phyloP scores from a whole-genome alignment of 2,113 vertebrate species.

The Calcarius ornatus region DNA sequence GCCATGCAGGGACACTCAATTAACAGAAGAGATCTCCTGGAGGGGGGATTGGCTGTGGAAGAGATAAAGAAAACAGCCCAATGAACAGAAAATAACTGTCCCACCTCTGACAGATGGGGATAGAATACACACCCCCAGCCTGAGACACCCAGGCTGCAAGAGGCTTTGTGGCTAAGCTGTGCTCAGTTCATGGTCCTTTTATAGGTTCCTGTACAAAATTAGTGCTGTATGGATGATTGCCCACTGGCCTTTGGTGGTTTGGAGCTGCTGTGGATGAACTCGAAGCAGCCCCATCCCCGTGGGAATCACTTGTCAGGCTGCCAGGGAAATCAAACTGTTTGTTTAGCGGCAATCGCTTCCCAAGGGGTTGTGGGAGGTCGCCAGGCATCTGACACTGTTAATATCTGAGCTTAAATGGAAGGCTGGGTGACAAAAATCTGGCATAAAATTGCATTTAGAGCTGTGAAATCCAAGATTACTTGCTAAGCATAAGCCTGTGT shows the following conservation, averaged over 20 bases:
- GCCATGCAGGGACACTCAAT: neutral
- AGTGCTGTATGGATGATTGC: neutral
- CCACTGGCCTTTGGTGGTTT: accelerated
- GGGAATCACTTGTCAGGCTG: neutral
- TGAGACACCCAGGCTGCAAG: neutral
- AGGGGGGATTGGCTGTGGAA: neutral
- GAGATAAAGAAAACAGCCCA: neutral
- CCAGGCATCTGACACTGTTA: neutral
- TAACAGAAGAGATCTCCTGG: neutral
- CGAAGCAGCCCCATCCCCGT: neutral
- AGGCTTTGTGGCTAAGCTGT: neutral
- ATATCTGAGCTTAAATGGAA: neutral
- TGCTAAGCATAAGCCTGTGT: neutral
- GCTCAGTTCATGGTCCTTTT: neutral
- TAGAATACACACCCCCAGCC: neutral
- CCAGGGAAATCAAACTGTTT: neutral
- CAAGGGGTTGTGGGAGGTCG: neutral
- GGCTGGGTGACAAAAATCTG: neutral
- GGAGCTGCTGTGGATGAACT: neutral
- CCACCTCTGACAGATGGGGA: accelerated
- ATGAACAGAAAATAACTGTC: neutral
- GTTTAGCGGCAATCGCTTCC: neutral
- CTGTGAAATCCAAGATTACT: slow-evolving; percentile 41
- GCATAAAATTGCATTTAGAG: neutral
- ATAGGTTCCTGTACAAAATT: neutral